Evolutionary conservation across 2,888 invertebrate species (phyloP), one percentile per base, ranked within the genome.

Genomic region (Belgica antarctica): DNA sequence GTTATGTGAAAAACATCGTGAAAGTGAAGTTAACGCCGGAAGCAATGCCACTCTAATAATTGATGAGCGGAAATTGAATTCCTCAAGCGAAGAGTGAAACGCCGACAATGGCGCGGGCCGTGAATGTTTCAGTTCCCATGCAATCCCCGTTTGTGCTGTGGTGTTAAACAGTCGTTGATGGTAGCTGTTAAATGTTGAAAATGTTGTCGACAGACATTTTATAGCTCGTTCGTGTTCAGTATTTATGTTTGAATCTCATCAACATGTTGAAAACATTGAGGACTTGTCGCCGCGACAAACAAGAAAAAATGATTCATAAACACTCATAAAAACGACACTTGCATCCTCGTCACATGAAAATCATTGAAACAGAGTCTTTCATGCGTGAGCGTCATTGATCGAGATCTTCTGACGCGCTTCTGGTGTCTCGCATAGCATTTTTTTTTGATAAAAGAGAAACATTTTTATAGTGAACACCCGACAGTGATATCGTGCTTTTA

Each of bases 401-500:
- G n/a, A n/a, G n/a, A n/a, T n/a, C n/a, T n/a, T n/a, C n/a, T n/a
- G n/a, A 46, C 3, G 46, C 46, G 46, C 46, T n/a, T 12, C 12
- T 12, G 34, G 5, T 31, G 34, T 8, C 22, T 12, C 22, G 17
- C n/a, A 2, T 1, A 59, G 15, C 27, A 47, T 22, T 15, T 7
- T 59, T n/a, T n/a, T 59, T 59, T 59, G 25, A 59, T 59, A 59
- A n/a, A 22, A 52, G 25, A 15, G 8, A 52, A 52, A 22, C 24
- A 2, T 59, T 59, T 59, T 27, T 27, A 59, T 59, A 59, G 27
- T 2, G 15, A 46, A 46, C 46, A 46, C 3, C 12, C 12, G 12
- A 31, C 12, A 31, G n/a, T 31, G 12, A 31, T 8, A 31, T 8
- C 34, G 12, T 8, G 12, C 34, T 31, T 31, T 31, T 31, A 31